Percentiles rank a stretch among this genome's conserved stretches.
Conservation (phyloP, 2,113 vertebrate genomes). For the Neomonachus schauinslandi region DNA sequence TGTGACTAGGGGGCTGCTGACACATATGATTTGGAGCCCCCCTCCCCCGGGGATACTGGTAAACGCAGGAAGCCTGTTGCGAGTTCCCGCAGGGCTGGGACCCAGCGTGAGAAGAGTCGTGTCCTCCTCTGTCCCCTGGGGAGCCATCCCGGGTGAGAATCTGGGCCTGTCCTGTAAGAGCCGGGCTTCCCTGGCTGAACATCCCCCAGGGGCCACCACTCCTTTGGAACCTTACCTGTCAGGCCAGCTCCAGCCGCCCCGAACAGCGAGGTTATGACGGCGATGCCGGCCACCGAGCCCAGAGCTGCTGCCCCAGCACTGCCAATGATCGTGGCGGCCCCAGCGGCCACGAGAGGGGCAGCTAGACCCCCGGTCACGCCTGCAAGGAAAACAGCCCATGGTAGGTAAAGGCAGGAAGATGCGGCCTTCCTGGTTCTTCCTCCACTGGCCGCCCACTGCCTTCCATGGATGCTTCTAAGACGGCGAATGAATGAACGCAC, state of each 20-base stretch:
- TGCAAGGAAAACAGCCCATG: slow-evolving; percentile 71
- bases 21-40: neutral
- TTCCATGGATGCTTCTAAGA: neutral
- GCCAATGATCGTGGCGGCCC: slow-evolving; percentile 93
- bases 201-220: fast-evolving
- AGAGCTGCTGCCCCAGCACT: slow-evolving; percentile 95
- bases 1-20: fast-evolving
- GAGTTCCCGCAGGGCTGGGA: neutral
- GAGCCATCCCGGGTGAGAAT: neutral
- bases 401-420: neutral
- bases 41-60: neutral
- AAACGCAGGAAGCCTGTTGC: neutral
- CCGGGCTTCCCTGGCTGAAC: neutral
- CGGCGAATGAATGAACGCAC: fast-evolving
- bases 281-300: slow-evolving; percentile 94
- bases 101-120: neutral
- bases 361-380: slow-evolving; percentile 97
- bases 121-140: neutral
- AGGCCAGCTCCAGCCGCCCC: slow-evolving; percentile 97
- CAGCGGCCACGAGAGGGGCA: slow-evolving; percentile 94
- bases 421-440: neutral
- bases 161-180: neutral
- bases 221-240: slow-evolving; percentile 87
- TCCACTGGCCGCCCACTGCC: neutral
- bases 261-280: slow-evolving; percentile 96